These are phyloP conservation scores for Trichonephila clavipes DNA, from an alignment of 1,140 invertebrate genomes.

Conservation along the genomic window DNA sequence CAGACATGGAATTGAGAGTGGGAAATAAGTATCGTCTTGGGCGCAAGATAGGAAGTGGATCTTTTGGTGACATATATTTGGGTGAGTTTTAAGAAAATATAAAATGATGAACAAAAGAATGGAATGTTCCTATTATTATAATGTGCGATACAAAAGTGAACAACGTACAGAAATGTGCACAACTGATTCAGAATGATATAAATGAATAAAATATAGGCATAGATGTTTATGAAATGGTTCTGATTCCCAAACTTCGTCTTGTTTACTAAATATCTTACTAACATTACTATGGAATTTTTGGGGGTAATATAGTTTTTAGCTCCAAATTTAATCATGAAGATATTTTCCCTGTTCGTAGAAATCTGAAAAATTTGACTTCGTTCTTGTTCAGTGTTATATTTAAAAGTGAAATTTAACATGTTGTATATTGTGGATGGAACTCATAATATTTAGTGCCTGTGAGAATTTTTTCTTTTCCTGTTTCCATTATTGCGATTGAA, in stretches of 20 bases:
- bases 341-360: background rate
- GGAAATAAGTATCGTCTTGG: constrained; percentile 96
- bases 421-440: no score
- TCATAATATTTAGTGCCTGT: no score
- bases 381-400: no score
- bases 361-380: no score
- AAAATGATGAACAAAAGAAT: constrained; percentile 56
- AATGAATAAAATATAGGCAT: background rate
- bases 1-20: constrained; percentile 87
- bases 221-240: background rate
- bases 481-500: no score
- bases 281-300: background rate
- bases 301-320: background rate
- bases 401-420: no score
- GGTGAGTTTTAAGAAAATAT: constrained; percentile 83
- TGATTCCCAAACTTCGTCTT: background rate
- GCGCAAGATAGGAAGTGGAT: constrained; percentile 98
- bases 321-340: background rate
- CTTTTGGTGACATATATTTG: constrained; percentile 99
- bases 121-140: background rate
- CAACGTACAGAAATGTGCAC: background rate
- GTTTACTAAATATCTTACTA: background rate
- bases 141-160: background rate
- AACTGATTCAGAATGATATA: background rate
- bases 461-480: no score